Conservation (phyloP, 2,797 vertebrate species). For the Threskiornis aethiopicus region DNA sequence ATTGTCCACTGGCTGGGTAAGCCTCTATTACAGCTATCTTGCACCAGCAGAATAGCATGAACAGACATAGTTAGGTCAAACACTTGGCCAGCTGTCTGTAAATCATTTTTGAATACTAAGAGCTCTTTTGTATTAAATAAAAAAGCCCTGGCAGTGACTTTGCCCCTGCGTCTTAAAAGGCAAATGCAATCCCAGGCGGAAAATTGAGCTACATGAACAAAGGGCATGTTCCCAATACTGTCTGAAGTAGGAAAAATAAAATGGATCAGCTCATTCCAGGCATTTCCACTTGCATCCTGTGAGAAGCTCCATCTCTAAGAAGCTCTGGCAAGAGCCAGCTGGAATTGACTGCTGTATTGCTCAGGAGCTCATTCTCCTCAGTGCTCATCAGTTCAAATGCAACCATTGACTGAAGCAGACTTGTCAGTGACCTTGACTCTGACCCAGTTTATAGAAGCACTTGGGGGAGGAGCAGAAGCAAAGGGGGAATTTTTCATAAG, state of each 20-base stretch:
- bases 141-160: constrained; percentile 58
- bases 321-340: constrained; percentile 1
- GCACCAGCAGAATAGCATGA: neutral
- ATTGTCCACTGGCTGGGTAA: constrained; percentile 53
- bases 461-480: neutral
- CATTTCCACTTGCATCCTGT: neutral
- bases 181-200: constrained; percentile 24
- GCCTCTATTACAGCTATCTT: constrained; percentile 34
- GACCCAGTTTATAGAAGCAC: constrained; percentile 7
- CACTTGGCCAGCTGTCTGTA: constrained; percentile 60
- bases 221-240: neutral
- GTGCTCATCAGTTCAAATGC: constrained; percentile 7
- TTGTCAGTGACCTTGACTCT: constrained; percentile 19
- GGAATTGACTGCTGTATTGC: neutral
- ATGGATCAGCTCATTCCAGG: constrained; percentile 1
- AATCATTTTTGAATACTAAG: constrained; percentile 58
- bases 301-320: neutral
- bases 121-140: constrained; percentile 53
- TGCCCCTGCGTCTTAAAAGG: constrained; percentile 49
- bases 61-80: constrained; percentile 42
- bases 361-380: neutral
- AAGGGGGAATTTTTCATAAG: neutral
- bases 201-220: constrained; percentile 25
- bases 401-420: constrained; percentile 20
- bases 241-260: constrained; percentile 26